Evolutionary conservation across 37 sponge, comb jelly and placozoan genomes (phyloP).

Genomic region (Oscarella lobularis): DNA sequence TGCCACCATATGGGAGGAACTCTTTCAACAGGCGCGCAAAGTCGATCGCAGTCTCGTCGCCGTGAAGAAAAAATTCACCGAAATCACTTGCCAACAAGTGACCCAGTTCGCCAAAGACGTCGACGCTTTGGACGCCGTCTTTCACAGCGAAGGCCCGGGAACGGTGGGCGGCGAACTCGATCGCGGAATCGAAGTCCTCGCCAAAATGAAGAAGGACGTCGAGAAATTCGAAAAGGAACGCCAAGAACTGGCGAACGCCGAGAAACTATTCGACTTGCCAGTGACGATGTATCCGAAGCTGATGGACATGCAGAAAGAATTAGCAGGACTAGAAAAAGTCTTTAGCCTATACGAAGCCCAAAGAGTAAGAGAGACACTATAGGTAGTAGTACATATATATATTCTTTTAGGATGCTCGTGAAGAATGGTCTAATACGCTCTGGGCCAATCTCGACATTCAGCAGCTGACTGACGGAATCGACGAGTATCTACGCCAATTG

Average conservation of each 20-base stretch:
- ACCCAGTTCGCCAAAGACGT: constrained; percentile 43
- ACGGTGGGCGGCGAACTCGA: constrained; percentile 84
- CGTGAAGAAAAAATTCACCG: constrained; percentile 95
- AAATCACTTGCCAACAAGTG: constrained; percentile 88
- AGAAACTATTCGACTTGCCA: constrained; percentile 93
- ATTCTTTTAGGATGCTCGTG: constrained; percentile 58
- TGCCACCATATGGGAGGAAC: constrained; percentile 51
- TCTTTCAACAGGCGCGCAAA: constrained; percentile 49
- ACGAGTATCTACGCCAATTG: constrained; percentile 68
- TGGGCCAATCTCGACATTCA: constrained; percentile 96
- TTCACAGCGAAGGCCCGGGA: constrained; percentile 77
- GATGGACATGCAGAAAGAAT: constrained; percentile 71
- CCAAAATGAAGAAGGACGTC: constrained; percentile 18
- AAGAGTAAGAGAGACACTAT: constrained; percentile 30
- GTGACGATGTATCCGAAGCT: constrained; percentile 83
- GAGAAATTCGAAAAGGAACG: constrained; percentile 51
- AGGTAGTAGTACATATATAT: background rate
- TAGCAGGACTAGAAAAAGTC: constrained; percentile 55
- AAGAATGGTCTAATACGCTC: constrained; percentile 92
- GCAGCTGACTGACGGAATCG: constrained; percentile 81
- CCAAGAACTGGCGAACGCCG: constrained; percentile 89
- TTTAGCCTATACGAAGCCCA: constrained; percentile 84
- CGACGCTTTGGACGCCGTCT: constrained; percentile 48
- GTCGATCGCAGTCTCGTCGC: constrained; percentile 70
- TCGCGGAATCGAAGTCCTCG: constrained; percentile 39